Evolutionary conservation across 1,140 invertebrate genomes (phyloP).

Genomic region (Zaprionus camerounensis): DNA sequence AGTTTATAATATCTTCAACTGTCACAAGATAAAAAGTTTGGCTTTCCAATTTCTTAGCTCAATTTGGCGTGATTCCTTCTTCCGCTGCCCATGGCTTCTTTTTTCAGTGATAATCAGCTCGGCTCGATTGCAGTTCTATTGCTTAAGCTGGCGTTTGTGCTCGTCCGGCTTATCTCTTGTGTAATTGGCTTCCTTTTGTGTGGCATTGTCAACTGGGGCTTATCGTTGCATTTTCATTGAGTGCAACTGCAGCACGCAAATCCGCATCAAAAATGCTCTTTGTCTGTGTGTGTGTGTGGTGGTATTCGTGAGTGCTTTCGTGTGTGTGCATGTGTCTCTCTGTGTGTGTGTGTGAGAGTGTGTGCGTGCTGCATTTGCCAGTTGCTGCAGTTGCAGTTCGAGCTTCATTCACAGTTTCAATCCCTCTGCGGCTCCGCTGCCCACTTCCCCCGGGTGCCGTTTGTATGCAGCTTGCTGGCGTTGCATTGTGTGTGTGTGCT

Average conservation of each 20-base stretch:
- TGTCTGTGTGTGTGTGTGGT: not conserved
- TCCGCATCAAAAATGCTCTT: slow-evolving; percentile 47
- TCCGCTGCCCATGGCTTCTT: not conserved
- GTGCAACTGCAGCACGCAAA: slow-evolving; percentile 31
- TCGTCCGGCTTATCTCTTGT: slow-evolving; percentile 13
- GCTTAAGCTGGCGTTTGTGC: slow-evolving; percentile 20
- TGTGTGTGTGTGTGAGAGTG: not conserved
- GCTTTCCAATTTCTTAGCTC: not conserved
- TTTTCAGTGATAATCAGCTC: slow-evolving; percentile 6
- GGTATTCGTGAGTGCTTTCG: not conserved
- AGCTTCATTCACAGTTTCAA: slow-evolving; percentile 43
- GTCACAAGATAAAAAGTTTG: not conserved
- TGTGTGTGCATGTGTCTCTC: not conserved
- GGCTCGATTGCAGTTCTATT: slow-evolving; percentile 20
- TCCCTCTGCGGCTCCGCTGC: not conserved
- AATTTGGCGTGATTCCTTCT: not conserved
- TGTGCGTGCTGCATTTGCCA: slow-evolving; percentile 19
- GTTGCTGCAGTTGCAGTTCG: slow-evolving; percentile 35
- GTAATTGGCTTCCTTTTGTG: slow-evolving; percentile 29
- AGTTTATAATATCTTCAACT: not conserved
- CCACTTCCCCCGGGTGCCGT: slow-evolving; percentile 35
- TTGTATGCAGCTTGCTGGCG: slow-evolving; percentile 60
- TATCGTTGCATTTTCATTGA: slow-evolving; percentile 42
- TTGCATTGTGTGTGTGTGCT: slow-evolving; percentile 44
- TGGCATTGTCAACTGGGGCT: slow-evolving; percentile 37